phyloP scores from a whole-genome alignment of 2,797 vertebrate genomes.

The Salarias fasciatus region DNA sequence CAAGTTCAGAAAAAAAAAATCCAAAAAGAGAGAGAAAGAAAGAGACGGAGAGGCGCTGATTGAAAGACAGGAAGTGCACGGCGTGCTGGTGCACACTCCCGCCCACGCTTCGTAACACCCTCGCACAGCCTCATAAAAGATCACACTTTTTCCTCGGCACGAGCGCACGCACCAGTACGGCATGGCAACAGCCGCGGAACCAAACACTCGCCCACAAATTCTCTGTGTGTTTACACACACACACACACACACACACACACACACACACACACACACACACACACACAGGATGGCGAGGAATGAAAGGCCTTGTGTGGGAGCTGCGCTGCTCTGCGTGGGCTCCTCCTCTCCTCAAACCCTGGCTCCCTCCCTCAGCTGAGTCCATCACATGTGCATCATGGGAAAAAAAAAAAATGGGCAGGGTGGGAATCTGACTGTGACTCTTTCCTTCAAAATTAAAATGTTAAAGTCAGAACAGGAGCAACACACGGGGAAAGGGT shows the following conservation, averaged over 20 bases:
- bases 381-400: conserved; percentile 43
- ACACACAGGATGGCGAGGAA: conserved; percentile 34
- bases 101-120: conserved; percentile 61
- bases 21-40: background rate
- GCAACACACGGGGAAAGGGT: no score
- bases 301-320: conserved; percentile 58
- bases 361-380: conserved; percentile 34
- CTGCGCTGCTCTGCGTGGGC: conserved; percentile 32
- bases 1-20: conserved; percentile 36
- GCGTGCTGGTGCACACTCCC: conserved; percentile 42
- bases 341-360: conserved; percentile 42
- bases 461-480: no score
- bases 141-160: conserved; percentile 50
- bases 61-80: conserved; percentile 61
- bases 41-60: conserved; percentile 24
- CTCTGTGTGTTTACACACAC: conserved; percentile 26
- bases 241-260: no score
- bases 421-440: conserved; percentile 12
- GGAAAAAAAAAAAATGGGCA: conserved; percentile 11
- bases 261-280: no score
- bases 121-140: conserved; percentile 60
- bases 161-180: conserved; percentile 24
- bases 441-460: background rate
- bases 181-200: conserved; percentile 59
- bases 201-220: conserved; percentile 56